These are phyloP conservation scores for Ferrisia virgata DNA, from an alignment of 2,888 invertebrate species.

Conservation along the genomic window DNA sequence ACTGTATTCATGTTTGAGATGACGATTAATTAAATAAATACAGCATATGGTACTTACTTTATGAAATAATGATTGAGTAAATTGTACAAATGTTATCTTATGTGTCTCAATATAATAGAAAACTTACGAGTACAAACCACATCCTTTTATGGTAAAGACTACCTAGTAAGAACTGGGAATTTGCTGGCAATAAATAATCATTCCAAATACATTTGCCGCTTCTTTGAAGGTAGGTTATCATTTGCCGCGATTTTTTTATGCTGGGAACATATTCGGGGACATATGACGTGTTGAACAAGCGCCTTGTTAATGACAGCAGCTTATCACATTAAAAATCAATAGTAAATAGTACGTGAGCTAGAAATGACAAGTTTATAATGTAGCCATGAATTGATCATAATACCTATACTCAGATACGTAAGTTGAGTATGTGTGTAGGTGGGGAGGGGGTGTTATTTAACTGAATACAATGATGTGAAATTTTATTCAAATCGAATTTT, in stretches of 20 bases:
- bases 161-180: conserved; percentile 24
- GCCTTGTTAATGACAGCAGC: neutral
- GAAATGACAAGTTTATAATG: neutral
- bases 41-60: conserved; percentile 15
- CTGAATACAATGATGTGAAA: no score
- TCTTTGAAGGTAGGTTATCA: conserved; percentile 20
- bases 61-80: conserved; percentile 30
- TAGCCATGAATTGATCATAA: neutral
- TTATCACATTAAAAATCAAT: neutral
- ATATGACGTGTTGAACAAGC: neutral
- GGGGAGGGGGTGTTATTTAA: no score
- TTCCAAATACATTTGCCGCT: conserved; percentile 5
- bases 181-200: conserved; percentile 28
- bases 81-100: conserved; percentile 12
- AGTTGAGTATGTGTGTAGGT: no score
- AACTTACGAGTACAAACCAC: conserved; percentile 34
- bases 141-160: conserved; percentile 38
- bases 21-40: neutral
- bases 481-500: no score
- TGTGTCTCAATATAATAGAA: conserved; percentile 30
- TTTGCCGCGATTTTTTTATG: neutral
- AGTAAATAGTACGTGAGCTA: neutral
- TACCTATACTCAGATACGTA: neutral
- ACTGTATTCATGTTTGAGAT: neutral
- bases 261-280: conserved; percentile 10